Evolutionary conservation across 2,888 invertebrate species (phyloP).

Genomic region (Dimorphilus gyrociliatus): DNA sequence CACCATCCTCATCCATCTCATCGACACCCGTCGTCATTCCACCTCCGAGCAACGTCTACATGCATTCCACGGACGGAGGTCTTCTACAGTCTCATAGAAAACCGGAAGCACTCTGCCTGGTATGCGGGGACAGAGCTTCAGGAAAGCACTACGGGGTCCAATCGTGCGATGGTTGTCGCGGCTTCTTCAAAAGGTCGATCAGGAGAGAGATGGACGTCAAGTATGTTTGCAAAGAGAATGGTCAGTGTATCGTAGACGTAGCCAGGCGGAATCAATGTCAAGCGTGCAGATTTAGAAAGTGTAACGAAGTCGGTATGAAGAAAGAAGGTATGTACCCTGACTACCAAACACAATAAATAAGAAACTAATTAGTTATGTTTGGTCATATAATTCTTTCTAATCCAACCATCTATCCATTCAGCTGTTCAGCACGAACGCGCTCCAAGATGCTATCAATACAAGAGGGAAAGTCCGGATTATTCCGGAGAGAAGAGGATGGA

Average conservation of each 20-base stretch:
- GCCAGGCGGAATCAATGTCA: slow-evolving; percentile 83
- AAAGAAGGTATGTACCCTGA: slow-evolving; percentile 57
- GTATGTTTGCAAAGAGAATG: slow-evolving; percentile 80
- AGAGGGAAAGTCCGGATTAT: slow-evolving; percentile 15
- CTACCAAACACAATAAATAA: neutral
- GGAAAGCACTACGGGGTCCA: slow-evolving; percentile 46
- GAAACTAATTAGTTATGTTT: neutral
- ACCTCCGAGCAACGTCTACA: neutral
- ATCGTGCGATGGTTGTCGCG: slow-evolving; percentile 48
- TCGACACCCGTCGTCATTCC: too few relatives aligned
- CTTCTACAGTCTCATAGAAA: too few relatives aligned
- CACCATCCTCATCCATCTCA: too few relatives aligned
- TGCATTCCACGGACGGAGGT: too few relatives aligned
- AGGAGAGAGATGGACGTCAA: slow-evolving; percentile 65
- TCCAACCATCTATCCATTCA: slow-evolving; percentile 37
- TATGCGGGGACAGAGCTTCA: slow-evolving; percentile 38
- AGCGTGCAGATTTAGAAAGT: slow-evolving; percentile 77
- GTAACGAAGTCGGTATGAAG: slow-evolving; percentile 79
- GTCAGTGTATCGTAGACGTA: slow-evolving; percentile 72
- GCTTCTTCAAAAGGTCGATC: slow-evolving; percentile 84
- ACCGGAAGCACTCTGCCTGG: slow-evolving; percentile 40
- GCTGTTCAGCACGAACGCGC: slow-evolving; percentile 81
- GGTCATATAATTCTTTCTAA: neutral
- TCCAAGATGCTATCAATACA: slow-evolving; percentile 45
- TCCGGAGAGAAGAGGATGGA: slow-evolving; percentile 5